Evolutionary conservation across 2,113 vertebrate genomes (phyloP).

Genomic region (Nasalis larvatus): DNA sequence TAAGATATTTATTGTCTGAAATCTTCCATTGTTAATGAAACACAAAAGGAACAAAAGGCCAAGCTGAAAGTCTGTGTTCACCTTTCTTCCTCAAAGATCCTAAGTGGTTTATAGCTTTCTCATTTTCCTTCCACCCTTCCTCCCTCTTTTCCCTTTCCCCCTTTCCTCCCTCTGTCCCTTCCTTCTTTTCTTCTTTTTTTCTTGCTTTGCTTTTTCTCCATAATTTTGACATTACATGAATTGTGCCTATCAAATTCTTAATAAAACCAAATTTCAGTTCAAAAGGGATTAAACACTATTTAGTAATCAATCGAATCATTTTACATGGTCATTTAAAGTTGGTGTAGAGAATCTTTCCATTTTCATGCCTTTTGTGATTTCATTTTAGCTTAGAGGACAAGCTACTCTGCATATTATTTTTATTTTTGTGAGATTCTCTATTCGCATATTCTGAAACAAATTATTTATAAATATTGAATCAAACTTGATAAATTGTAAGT

Average conservation of each 20-base stretch:
- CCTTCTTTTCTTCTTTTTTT: accelerated
- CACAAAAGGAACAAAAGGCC: no score
- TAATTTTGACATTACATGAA: not conserved
- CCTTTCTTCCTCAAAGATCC: not conserved
- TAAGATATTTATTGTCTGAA: not conserved
- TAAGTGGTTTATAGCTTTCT: not conserved
- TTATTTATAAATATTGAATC: not conserved
- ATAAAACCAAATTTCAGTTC: not conserved
- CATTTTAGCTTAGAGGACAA: not conserved
- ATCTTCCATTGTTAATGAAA: not conserved
- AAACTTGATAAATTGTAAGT: not conserved
- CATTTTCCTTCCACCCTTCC: not conserved
- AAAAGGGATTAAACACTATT: not conserved
- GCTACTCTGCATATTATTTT: not conserved
- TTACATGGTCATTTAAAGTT: not conserved
- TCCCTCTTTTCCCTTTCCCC: accelerated
- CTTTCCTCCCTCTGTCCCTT: not conserved
- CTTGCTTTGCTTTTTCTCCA: no score
- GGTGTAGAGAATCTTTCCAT: not conserved
- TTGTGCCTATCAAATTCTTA: not conserved
- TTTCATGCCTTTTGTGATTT: not conserved
- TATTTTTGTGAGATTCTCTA: not conserved
- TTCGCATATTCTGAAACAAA: not conserved
- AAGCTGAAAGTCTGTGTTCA: not conserved
- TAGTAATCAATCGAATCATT: not conserved